A percentile compares a stretch with the other conserved stretches of the same genome.
Evolutionary conservation across 2,888 invertebrate species (phyloP).

Genomic region (Helleia helle): DNA sequence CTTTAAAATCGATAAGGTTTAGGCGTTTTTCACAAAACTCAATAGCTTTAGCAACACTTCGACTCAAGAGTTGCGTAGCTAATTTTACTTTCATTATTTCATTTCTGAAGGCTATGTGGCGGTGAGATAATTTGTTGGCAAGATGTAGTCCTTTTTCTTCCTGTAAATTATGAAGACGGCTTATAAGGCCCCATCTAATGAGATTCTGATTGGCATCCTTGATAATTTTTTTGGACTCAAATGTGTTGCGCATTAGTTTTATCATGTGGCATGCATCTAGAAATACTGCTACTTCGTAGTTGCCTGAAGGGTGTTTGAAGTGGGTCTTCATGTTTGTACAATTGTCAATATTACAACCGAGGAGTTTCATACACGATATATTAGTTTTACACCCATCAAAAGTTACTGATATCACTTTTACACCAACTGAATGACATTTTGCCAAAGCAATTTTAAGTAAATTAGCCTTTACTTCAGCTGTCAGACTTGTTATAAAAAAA

Average conservation of each 20-base stretch:
- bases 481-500: constrained; percentile 25
- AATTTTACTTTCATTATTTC: constrained; percentile 20
- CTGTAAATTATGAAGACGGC: constrained; percentile 16
- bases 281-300: constrained; percentile 3
- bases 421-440: constrained; percentile 15
- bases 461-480: constrained; percentile 19
- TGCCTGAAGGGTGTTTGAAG: constrained; percentile 8
- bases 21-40: constrained; percentile 8
- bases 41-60: constrained; percentile 13
- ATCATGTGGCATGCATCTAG: constrained; percentile 17
- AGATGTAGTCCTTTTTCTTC: constrained; percentile 13
- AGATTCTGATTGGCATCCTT: constrained; percentile 10
- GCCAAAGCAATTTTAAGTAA: constrained; percentile 15
- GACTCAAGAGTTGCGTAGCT: constrained; percentile 17
- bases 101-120: constrained; percentile 14
- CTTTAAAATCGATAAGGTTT: constrained; percentile 10
- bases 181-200: constrained; percentile 14
- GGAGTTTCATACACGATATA: constrained; percentile 7
- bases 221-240: constrained; percentile 15
- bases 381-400: constrained; percentile 12
- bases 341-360: constrained; percentile 10
- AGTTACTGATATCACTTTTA: neutral
- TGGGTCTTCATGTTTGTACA: neutral
- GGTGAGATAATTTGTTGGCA: constrained; percentile 15
- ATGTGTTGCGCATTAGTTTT: constrained; percentile 18